These are phyloP conservation scores for Nephotettix cincticeps DNA, from an alignment of 1,140 invertebrate species.

Conservation along the genomic window DNA sequence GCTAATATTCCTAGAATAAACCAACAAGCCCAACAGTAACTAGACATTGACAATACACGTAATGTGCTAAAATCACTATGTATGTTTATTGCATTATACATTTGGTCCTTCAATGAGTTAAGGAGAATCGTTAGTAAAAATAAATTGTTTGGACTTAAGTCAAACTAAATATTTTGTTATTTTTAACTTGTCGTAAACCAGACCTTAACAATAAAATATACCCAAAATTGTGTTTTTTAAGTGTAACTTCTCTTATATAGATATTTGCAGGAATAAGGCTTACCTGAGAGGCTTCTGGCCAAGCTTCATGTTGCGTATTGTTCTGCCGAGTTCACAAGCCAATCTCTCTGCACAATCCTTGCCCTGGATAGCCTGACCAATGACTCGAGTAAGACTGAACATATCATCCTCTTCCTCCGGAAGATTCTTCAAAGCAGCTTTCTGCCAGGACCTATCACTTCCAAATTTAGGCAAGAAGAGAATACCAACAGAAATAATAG, in stretches of 20 bases:
- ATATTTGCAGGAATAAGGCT: too few relatives aligned
- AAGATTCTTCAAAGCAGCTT: conserved; percentile 23
- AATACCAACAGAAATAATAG: conserved; percentile 49
- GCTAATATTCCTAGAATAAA: too few relatives aligned
- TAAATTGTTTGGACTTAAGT: background rate
- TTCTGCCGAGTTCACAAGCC: conserved; percentile 41
- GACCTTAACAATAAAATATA: too few relatives aligned
- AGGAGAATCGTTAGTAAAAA: background rate
- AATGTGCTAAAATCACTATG: too few relatives aligned
- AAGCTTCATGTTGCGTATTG: conserved; percentile 36
- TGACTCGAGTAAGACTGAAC: conserved; percentile 34
- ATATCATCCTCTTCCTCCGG: conserved; percentile 39
- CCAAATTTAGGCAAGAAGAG: conserved; percentile 49
- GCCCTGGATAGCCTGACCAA: conserved; percentile 40
- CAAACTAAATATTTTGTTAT: background rate
- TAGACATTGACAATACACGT: too few relatives aligned
- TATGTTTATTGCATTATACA: too few relatives aligned
- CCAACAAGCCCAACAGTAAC: too few relatives aligned
- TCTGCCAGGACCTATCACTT: conserved; percentile 17
- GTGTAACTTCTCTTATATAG: too few relatives aligned
- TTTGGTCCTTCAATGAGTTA: too few relatives aligned
- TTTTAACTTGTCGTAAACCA: too few relatives aligned
- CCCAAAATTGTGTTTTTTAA: too few relatives aligned
- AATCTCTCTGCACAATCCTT: conserved; percentile 41
- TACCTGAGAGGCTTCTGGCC: conserved; percentile 39